Evolutionary conservation across 2,113 vertebrate genomes (phyloP).

Genomic region (Dicrurus megarhynchus): DNA sequence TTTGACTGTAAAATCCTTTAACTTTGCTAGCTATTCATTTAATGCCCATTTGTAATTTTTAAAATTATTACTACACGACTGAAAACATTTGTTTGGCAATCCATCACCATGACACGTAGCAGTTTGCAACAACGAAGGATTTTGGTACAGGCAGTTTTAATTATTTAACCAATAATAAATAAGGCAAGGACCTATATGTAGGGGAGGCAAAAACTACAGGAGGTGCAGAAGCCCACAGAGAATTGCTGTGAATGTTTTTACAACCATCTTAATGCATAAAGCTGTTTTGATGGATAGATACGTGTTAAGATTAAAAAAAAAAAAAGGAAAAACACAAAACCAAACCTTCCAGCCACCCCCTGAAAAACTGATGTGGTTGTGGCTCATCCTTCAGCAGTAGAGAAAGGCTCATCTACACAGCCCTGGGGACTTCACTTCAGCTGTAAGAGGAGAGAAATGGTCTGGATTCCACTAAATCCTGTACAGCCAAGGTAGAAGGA

Average conservation of each 20-base stretch:
- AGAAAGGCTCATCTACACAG: background rate
- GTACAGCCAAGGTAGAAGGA: background rate
- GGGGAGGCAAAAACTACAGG: background rate
- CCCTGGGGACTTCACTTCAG: background rate
- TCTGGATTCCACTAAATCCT: background rate
- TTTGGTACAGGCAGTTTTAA: background rate
- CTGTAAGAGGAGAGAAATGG: background rate
- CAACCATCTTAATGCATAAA: background rate
- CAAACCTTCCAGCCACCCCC: too few species aligned
- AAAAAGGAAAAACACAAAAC: background rate
- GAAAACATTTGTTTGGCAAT: conserved; percentile 37
- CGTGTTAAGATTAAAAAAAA: background rate
- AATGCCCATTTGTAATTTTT: conserved; percentile 50
- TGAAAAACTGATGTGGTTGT: background rate
- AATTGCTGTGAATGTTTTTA: background rate
- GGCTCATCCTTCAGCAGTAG: background rate
- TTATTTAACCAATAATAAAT: conserved; percentile 36
- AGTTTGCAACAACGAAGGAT: background rate
- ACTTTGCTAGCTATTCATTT: conserved; percentile 45
- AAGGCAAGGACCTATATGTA: background rate
- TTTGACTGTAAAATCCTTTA: conserved; percentile 51
- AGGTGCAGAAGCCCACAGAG: background rate
- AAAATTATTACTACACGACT: conserved; percentile 25
- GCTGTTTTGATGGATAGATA: background rate
- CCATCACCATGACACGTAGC: background rate